Base-by-base conservation (phyloP, 2,888 invertebrate species). In the Heliothis peltigera region DNA sequence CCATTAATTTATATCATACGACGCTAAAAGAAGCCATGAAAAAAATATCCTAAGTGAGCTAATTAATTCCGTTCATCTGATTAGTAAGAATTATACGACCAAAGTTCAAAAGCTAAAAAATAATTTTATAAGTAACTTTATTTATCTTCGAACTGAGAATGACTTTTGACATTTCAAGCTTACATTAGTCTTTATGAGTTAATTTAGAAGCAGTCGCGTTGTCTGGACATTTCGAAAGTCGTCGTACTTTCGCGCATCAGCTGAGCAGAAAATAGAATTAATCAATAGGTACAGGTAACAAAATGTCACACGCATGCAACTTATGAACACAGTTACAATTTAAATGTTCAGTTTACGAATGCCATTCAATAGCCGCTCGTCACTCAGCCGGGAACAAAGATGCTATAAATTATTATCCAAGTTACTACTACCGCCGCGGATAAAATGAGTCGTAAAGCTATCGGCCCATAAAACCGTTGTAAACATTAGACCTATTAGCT, bases 401-500 rank as follows among this genome's bases (percentile, higher is more conserved):
- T 55, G 42, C 53, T 39, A 48, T 65, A 53, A 74, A 76, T 64
- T 74, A 64, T 25, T 51, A 56, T 25, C 21, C 44, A 64, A 68
- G 57, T 54, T 70, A 58, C 52, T 39, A 49, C n/a, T 5, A n/a
- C 15, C n/a, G 58, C 18, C 49, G 19, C 32, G 48, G 28, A 59
- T 64, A 61, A 48, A 64, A 70, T 66, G 61, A 71, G 12, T 75
- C 74, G 69, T 81, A 84, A 82, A 85, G 52, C 77, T 67, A 78
- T 77, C 75, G 54, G 62, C 49, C 64, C 70, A 82, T 80, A 82
- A 79, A 82, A 80, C 73, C 65, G 62, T 74, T 77, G 74, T 79
- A 80, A 84, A 85, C 84, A 80, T 84, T 74, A 84, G 84, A 87
- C 87, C 70, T 86, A 90, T 87, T 88, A 85, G 83, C 85, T 80